Base-by-base conservation (phyloP, 2,113 vertebrate species). In the Peromyscus californicus region DNA sequence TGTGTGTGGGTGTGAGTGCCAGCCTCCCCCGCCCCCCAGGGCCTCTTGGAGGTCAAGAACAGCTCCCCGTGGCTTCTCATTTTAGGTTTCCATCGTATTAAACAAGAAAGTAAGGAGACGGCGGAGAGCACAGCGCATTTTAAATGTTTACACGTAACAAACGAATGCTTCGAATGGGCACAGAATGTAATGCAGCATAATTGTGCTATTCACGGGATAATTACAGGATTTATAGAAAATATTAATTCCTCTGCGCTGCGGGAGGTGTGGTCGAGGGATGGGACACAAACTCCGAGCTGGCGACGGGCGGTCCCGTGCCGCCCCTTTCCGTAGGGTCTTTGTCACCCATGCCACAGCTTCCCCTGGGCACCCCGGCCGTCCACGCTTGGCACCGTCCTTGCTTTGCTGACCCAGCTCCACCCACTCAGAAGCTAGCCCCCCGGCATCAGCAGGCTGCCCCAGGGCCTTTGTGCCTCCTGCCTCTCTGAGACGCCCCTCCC, bases 141-240 rank as follows among this genome's bases (percentile, higher is more conserved):
- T 89, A 96, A 96, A 92, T 98, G 95, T 98, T 98, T 98, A 95
- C 86, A 65, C 94, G 92, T 91, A 96, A 94, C 96, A 97, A 95
- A 97, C 90, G 95, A 98, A 51, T 45, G 94, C 86, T 97, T 96
- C 94, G 96, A 94, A 95, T 91, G 89, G 80, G 86, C 17, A 94
- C 75, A 86, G 86, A 96, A 89, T 59, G 94, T 94, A 90, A 93
- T 72, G 61, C 89, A 74, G 83, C 89, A 19, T 97, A 97, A 98
- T 98, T 97, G 96, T 95, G 86, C 93, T 95, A 91, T 96, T 98
- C 97, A 90, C 91, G 84, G 94, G 97, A 96, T 98, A 98, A 98
- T 98, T 97, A 98, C 78, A 98, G 95, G 96, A 97, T 96, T 98
- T 97, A 96, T 97, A 96, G 97, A 96, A 97, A 98, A 98, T 97